Base-by-base conservation (phyloP, 2,113 vertebrate genomes). In the Pteruthius melanotis region DNA sequence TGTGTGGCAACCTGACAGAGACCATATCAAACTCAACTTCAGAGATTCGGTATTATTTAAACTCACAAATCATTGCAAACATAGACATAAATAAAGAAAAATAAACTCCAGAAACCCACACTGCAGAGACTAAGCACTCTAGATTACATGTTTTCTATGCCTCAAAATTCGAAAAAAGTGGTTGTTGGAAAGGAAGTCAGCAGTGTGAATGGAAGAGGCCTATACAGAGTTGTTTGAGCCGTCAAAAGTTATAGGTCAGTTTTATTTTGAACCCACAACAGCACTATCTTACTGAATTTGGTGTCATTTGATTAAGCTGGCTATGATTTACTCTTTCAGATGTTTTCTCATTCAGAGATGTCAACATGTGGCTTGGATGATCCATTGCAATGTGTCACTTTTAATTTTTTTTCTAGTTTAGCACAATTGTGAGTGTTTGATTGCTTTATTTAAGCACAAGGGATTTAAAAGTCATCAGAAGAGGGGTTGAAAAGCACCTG, bases 271-370 rank as follows among this genome's bases (percentile, higher is more conserved):
- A 42, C 70, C 23, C 16, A 6, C 33, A 72, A 39, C 24, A 86
- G 6, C 2, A 4, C 49, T 84, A 3, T 50, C 31, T 66, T 45
- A 54, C 40, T 77, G 26, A 61, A 44, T 75, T 74, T 87, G 44
- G 61, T 85, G 79, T 21, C 33, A 56, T 93, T 89, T 83, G n/a
- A 71, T 93, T 93, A 93, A 66, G 26, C 44, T 94, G 59, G 37
- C 42, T 92, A 20, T 71, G 53, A 60, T 95, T 91, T 89, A 72
- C n/a, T 92, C 63, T 79, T 59, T 85, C 59, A 93, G 33, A 28
- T 57, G 19, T 83, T 65, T 68, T 95, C 37, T 59, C 44, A 78
- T 84, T 95, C 17, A 2, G 21, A 63, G 66, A 79, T 56, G 10
- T 71, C n/a, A 96, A 42, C 49, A 33, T 69, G n/a, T 50, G 44